Conservation (phyloP, 1,140 invertebrate genomes). For the Diplogasteroides magnus region DNA sequence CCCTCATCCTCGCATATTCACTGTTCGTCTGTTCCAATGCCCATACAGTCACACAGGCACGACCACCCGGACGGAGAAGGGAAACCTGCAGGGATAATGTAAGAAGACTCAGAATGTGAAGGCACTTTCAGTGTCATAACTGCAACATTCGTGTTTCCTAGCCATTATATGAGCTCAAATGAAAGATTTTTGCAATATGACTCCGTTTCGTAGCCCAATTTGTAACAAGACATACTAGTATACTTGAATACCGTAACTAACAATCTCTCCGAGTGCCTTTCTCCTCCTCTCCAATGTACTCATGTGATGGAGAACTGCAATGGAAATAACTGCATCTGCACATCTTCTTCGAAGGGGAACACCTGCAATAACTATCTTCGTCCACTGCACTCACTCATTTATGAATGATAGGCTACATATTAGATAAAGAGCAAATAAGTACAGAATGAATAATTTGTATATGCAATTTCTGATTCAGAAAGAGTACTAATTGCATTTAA, state of each 20-base stretch:
- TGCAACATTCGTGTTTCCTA: no score
- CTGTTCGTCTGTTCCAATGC: slow-evolving; percentile 34
- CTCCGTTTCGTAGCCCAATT: no score
- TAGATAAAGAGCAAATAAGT: neutral
- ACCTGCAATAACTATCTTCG: neutral
- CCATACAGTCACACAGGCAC: slow-evolving; percentile 37
- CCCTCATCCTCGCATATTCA: slow-evolving; percentile 30
- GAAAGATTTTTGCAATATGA: no score
- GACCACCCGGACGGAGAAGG: slow-evolving; percentile 50
- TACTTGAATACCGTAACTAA: slow-evolving; percentile 42
- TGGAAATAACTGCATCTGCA: slow-evolving; percentile 58
- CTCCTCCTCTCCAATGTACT: slow-evolving; percentile 56
- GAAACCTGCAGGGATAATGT: slow-evolving; percentile 10
- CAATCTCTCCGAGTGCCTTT: slow-evolving; percentile 55
- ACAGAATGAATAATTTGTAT: neutral
- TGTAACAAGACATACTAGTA: no score
- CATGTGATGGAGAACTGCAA: slow-evolving; percentile 60
- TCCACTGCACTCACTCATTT: no score
- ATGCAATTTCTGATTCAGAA: neutral
- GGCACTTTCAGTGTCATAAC: no score
- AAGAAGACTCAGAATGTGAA: no score
- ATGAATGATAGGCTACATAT: no score
- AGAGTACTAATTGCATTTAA: neutral
- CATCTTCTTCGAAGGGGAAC: slow-evolving; percentile 43
- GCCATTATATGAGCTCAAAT: no score